Conservation (phyloP, 2,797 vertebrate species). For the Gorsachius magnificus region DNA sequence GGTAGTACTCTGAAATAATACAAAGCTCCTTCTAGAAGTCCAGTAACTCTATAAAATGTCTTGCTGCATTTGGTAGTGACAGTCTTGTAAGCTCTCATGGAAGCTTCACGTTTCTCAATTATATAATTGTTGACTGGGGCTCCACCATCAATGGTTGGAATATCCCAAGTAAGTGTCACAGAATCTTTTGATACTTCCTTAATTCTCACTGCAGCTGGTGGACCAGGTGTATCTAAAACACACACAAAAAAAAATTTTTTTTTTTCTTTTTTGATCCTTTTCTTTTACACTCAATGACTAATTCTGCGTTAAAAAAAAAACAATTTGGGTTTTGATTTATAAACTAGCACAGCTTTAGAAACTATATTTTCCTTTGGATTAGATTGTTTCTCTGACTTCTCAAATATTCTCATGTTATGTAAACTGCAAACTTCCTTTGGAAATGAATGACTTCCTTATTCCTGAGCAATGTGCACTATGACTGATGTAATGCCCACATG, state of each 20-base stretch:
- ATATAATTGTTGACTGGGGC: slow-evolving; percentile 97
- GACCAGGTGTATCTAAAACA: slow-evolving; percentile 92
- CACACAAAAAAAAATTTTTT: not conserved
- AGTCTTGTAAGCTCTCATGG: slow-evolving; percentile 98
- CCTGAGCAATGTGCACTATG: not conserved
- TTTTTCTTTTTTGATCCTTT: not conserved
- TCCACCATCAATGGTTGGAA: slow-evolving; percentile 91
- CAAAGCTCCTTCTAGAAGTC: slow-evolving; percentile 91
- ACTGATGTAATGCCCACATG: not conserved
- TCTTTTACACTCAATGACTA: not conserved
- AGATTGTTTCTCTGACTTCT: no score
- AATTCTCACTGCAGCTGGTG: slow-evolving; percentile 88
- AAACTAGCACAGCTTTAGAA: not conserved
- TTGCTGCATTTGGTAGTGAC: slow-evolving; percentile 96
- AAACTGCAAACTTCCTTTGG: not conserved
- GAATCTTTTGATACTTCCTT: slow-evolving; percentile 94
- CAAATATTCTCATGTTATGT: no score
- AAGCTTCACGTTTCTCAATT: slow-evolving; percentile 95
- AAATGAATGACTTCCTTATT: not conserved
- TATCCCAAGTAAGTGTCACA: slow-evolving; percentile 93
- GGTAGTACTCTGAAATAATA: slow-evolving; percentile 98
- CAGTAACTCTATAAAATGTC: slow-evolving; percentile 90
- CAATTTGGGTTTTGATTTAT: not conserved
- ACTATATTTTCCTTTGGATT: no score
- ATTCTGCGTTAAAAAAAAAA: not conserved